Evolutionary conservation across 2,888 invertebrate species (phyloP), one percentile per base, ranked within the genome.

Genomic region (Galerucella pusilla): DNA sequence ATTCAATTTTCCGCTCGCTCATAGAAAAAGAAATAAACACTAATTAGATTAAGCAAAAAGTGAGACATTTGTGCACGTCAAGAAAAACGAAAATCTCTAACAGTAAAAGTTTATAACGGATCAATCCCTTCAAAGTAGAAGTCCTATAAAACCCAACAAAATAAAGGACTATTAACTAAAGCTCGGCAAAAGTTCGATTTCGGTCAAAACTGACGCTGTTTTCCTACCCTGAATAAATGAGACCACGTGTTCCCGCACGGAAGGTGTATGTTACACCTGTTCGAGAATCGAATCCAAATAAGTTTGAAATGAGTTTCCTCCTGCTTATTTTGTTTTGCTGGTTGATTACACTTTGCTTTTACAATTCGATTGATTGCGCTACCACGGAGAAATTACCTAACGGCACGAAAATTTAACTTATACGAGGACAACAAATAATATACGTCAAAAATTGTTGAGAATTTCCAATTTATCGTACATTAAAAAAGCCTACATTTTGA

Each of bases 101-200:
- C 76, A 79, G 80, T 79, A 77, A 81, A 84, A 84, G 75, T 84
- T 84, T 83, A 80, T 82, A 81, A 78, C 80, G 79, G 83, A 84
- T 85, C 83, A 84, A 84, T 84, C 81, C 80, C 74, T 80, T 77
- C 80, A 79, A 80, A 77, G 77, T 77, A 79, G 78, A 79, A 78
- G 80, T 79, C 80, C 81, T 79, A 81, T 84, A 84, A 84, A 84
- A 82, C 83, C 82, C 77, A 83, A 84, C 83, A 82, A 84, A 85
- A 84, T 84, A 85, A 84, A 83, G 83, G 82, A 84, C 84, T 84
- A 83, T 85, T 84, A 85, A 83, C 83, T 81, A 84, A 83, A 85
- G 84, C 82, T 80, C 75, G 79, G 79, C 78, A 81, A 84, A 85
- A 85, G 82, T 85, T 84, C 79, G 78, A 82, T 79, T 80, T 79